Base-by-base conservation (phyloP, 2,888 invertebrate species). In the Ormyrus rosae region DNA sequence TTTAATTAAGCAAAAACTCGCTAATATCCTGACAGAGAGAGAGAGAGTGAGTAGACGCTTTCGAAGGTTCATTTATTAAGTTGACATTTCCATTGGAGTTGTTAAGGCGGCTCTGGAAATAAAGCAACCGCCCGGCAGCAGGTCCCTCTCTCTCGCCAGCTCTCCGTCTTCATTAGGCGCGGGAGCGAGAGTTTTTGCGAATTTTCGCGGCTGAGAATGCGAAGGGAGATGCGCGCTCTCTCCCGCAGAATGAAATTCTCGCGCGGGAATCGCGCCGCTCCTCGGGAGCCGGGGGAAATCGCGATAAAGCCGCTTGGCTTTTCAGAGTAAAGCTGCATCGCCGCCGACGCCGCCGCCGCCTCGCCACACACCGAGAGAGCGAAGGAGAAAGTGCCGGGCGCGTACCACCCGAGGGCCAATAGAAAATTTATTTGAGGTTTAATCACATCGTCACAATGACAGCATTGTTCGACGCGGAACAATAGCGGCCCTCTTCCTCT, bases 361-460 rank as follows among this genome's bases (percentile, higher is more conserved):
- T 19, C 19, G 19, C 19, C 19, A 19, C 19, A 19, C 19, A 19
- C 19, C 19, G 19, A 19, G 19, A 19, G 19, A 8, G n/a, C 9
- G 45, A 7, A 34, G 55, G 72, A 58, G 70, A 70, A 70, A 70
- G 70, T 70, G 55, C 73, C 70, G 72, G 78, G 81, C 74, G 71
- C 56, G 6, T 19, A 19, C 19, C 19, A 1, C 19, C 19, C 60
- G 60, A 5, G 60, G 34, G 81, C 83, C 85, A 84, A 87, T 86
- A 83, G 84, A 85, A 86, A 85, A 88, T 88, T 87, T 87, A 87
- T 88, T 87, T 84, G 84, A 85, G 84, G 84, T 86, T 86, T 87
- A 87, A 88, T 87, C 86, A 86, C 87, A 86, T 86, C 83, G 85
- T 84, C 85, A 86, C 86, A 88, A 87, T 87, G 87, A 85, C 84